Evolutionary conservation across 2,888 invertebrate species (phyloP).

Genomic region (Nyleta sp.): DNA sequence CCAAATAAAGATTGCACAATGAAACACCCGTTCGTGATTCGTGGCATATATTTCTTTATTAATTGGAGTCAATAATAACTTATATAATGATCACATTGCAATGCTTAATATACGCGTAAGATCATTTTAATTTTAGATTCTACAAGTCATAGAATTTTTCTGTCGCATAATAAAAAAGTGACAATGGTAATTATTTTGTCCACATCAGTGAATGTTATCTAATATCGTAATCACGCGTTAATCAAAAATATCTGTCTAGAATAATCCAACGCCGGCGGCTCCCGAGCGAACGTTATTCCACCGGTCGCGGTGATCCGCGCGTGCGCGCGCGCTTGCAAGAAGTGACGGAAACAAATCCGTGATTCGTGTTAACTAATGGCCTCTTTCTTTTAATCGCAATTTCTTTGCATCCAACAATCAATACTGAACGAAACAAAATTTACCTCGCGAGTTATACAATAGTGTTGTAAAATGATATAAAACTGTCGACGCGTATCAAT

Average conservation of each 20-base stretch:
- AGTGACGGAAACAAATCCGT: slow-evolving; percentile 5
- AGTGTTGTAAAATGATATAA: slow-evolving; percentile 17
- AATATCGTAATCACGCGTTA: slow-evolving; percentile 24
- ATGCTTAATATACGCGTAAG: slow-evolving; percentile 43
- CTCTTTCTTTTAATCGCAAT: not conserved
- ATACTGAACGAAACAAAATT: slow-evolving; percentile 1
- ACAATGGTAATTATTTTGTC: slow-evolving; percentile 39
- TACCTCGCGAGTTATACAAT: not conserved
- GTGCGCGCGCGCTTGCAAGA: slow-evolving; percentile 20
- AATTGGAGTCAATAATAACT: slow-evolving; percentile 50
- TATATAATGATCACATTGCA: slow-evolving; percentile 52
- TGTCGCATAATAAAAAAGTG: slow-evolving; percentile 53
- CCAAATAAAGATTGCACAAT: no score
- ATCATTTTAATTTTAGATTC: slow-evolving; percentile 46
- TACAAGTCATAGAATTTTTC: slow-evolving; percentile 39
- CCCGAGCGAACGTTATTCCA: not conserved
- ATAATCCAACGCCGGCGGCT: slow-evolving; percentile 19
- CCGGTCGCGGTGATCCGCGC: no score
- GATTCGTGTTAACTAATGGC: slow-evolving; percentile 2
- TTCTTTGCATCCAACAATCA: not conserved
- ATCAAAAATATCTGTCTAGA: slow-evolving; percentile 42
- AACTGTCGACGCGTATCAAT: slow-evolving; percentile 17
- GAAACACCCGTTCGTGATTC: no score
- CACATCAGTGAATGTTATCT: slow-evolving; percentile 31
- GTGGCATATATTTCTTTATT: slow-evolving; percentile 58